Evolutionary conservation across 2,113 vertebrate genomes (phyloP), one percentile per base, ranked within the genome.

Genomic region (Fulica atra): DNA sequence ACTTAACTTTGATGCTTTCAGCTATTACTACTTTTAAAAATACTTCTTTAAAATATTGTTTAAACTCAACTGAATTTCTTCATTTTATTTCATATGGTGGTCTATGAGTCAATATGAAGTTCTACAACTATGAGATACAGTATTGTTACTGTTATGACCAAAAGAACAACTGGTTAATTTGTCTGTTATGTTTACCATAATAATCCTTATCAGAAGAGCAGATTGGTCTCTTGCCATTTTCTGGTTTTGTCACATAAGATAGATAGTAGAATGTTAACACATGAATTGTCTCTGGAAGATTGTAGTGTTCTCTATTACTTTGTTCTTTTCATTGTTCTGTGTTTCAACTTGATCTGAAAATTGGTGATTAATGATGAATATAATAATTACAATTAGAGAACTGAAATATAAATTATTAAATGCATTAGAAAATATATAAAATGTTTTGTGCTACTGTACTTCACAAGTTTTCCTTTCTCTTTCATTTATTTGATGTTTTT

Each of bases 311-410:
- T 96, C 95, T 83, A 85, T 87, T 96, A 95, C 95, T 97, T 92
- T 98, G 97, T 97, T 97, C 92, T 97, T 98, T 98, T 95, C 11
- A 9, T 76, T 90, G 92, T 95, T 96, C 76, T 92, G 76, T 94
- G 66, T 96, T 98, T 98, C 93, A 92, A 85, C 97, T 97, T 94
- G 95, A 95, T 96, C 76, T 97, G 96, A 94, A 97, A 97, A 92
- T 91, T 97, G 95, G 94, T 97, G 95, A 98, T 97, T 98, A 98
- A 97, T 97, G 93, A 93, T 97, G 95, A 97, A 97, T 97, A 96
- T 89, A 96, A 97, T 97, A 97, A 97, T 97, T 96, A 96, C 80
- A 97, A 92, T 87, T 85, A 96, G 89, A 95, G 66, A 63, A 71
- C 95, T 76, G 85, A 97, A 97, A 97, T 95, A 97, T 92, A 97